Base-by-base conservation (phyloP, 2,113 vertebrate species). In the Lepus timidus region DNA sequence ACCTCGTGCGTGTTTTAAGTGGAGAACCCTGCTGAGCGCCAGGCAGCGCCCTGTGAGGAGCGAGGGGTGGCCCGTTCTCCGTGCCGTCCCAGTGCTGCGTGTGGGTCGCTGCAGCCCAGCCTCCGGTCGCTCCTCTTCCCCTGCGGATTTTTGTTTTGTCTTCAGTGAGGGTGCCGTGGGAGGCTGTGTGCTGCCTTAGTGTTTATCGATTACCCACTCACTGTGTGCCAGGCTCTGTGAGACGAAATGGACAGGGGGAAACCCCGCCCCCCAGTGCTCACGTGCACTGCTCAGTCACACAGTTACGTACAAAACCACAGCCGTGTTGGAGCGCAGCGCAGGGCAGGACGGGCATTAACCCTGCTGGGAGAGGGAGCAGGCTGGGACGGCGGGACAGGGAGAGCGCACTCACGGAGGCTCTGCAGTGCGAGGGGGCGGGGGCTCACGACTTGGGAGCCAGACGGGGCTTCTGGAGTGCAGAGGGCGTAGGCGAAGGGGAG, bases 1-100 rank as follows among this genome's bases (percentile, higher is more conserved):
- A 76, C n/a, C 20, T 25, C 51, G 49, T 80, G 2, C 61, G 20
- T 92, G 61, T 88, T 97, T 93, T 80, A 91, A 96, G 94, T 9
- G 78, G 84, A 27, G 70, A 49, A 39, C 51, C 17, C 39, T 39
- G 25, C 44, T 67, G 25, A 88, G 85, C 14, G 79, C 27, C 31
- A 36, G 3, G 0, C 11, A 36, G 17, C 22, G 19, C 76, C 65
- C 79, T 58, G 11, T 85, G 80, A 36, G 82, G 75, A 55, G 19
- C 52, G 19, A 58, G 55, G 19, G 44, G 44, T 7, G 44, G 55
- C 55, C 19, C 55, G 36, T 36, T 44, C 39, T 44, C 39, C 39
- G 39, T 5, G 39, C 39, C 39, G 39, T 44, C 39, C 39, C 39
- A 44, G 39, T 6, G 39, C 39, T 44, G 39, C 39, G 39, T 44